A percentile compares a stretch with the other conserved stretches of the same genome.
Conservation (phyloP, 2,888 invertebrate species). For the Mechanitis messenoides region DNA sequence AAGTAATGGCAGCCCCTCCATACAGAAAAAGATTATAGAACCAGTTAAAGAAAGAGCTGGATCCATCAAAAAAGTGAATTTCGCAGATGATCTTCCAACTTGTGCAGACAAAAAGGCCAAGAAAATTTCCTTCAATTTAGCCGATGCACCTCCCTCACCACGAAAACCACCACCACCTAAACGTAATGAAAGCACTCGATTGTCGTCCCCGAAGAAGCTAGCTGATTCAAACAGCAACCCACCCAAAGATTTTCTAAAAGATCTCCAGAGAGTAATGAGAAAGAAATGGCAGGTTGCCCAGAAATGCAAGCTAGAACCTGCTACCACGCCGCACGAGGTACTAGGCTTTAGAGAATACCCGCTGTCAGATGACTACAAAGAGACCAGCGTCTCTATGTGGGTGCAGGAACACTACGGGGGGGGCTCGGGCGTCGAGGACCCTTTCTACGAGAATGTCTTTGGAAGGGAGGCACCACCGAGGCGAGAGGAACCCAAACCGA, state of each 20-base stretch:
- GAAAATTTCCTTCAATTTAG: slow-evolving; percentile 80
- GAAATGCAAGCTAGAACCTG: slow-evolving; percentile 90
- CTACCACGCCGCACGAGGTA: slow-evolving; percentile 94
- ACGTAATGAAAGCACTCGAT: slow-evolving; percentile 83
- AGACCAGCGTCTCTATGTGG: slow-evolving; percentile 92
- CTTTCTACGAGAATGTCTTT: slow-evolving; percentile 86
- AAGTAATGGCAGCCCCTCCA: slow-evolving; percentile 55
- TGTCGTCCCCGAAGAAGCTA: slow-evolving; percentile 86
- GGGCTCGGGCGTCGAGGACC: slow-evolving; percentile 60
- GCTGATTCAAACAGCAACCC: slow-evolving; percentile 84
- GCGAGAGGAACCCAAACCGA: slow-evolving; percentile 56
- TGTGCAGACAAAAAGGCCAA: slow-evolving; percentile 76
- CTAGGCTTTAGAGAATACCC: slow-evolving; percentile 91
- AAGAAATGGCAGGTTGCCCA: slow-evolving; percentile 96
- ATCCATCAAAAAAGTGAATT: slow-evolving; percentile 76
- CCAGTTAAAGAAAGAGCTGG: slow-evolving; percentile 35
- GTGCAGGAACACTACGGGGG: slow-evolving; percentile 90
- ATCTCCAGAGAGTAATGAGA: slow-evolving; percentile 93
- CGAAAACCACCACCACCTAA: slow-evolving; percentile 85
- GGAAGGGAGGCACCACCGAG: slow-evolving; percentile 47
- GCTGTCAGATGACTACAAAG: slow-evolving; percentile 82
- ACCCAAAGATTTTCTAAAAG: slow-evolving; percentile 89
- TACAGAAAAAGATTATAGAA: slow-evolving; percentile 67
- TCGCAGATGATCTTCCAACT: slow-evolving; percentile 76
- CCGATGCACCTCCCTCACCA: slow-evolving; percentile 76